Base-by-base conservation (phyloP, 2,113 vertebrate species). In the Regulus satrapa region DNA sequence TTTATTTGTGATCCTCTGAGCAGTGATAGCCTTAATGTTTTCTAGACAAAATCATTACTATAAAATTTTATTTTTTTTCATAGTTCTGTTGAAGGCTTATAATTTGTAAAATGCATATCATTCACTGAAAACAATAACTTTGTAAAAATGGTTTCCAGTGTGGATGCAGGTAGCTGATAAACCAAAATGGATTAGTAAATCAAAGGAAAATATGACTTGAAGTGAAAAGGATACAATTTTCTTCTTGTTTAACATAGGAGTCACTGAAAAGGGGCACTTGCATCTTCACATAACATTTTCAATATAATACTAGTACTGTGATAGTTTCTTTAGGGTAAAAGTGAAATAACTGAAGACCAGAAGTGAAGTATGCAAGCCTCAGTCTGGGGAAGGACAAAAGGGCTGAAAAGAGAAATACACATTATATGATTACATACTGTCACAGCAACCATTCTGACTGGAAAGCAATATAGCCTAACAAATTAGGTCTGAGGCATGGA, bases 131-230 rank as follows among this genome's bases (percentile, higher is more conserved):
- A 95, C 38, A 88, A 91, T 95, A 94, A 76, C 62, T 72, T 89
- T 56, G 41, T 61, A 82, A 62, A 87, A 91, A 41, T 54, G 36
- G 18, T 66, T 85, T 91, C 54, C 74, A 75, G 86, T 79, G 8
- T 18, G 32, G 29, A 85, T 34, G 73, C 52, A 43, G 84, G 66
- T 91, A 92, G 84, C 58, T 92, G 89, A 91, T 92, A 81, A 94
- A 94, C 48, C 36, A 82, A 94, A 95, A 91, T 82, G 34, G 48
- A 82, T 91, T 92, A 91, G 25, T 68, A 95, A 94, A 92, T 92
- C 73, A 91, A 82, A 92, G 32, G 48, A 85, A 96, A 95, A 94
- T 95, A 87, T 51, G 20, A 82, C 45, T 82, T 76, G 54, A 91
- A 92, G 36, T 54, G 48, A 77, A 73, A 45, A 64, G 19, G 54